These are phyloP conservation scores for Luffia ferchaultella DNA, from an alignment of 2,888 invertebrate species.

Conservation along the genomic window DNA sequence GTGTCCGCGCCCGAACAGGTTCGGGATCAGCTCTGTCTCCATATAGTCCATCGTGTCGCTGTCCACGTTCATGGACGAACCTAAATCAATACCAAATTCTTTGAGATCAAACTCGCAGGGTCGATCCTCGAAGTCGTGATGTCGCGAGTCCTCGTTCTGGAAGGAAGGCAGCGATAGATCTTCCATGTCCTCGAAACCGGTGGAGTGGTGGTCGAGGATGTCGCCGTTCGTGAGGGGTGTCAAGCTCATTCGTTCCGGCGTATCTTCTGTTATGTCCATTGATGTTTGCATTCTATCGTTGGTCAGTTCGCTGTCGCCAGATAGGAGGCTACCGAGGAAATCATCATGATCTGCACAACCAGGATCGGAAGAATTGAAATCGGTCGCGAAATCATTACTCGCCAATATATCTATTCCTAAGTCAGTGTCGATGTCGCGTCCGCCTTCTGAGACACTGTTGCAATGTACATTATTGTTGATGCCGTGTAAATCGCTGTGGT, in stretches of 20 bases:
- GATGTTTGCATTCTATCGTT: conserved; percentile 34
- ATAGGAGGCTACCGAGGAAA: conserved; percentile 44
- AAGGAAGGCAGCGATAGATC: conserved; percentile 51
- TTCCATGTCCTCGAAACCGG: conserved; percentile 52
- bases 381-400: conserved; percentile 36
- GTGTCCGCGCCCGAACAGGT: conserved; percentile 54
- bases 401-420: conserved; percentile 34
- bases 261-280: conserved; percentile 46
- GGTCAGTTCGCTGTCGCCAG: conserved; percentile 30
- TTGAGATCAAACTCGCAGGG: conserved; percentile 62
- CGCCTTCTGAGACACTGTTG: not conserved
- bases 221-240: conserved; percentile 48
- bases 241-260: conserved; percentile 40
- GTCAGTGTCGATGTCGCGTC: conserved; percentile 33
- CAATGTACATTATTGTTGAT: conserved; percentile 18
- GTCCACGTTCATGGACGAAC: conserved; percentile 62
- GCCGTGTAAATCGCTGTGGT: conserved; percentile 39
- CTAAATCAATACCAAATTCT: conserved; percentile 71
- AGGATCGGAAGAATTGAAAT: conserved; percentile 37
- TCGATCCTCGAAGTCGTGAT: conserved; percentile 31
- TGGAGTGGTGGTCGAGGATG: conserved; percentile 41
- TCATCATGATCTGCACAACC: conserved; percentile 41
- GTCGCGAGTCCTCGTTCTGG: conserved; percentile 44
- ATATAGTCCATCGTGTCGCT: conserved; percentile 59
- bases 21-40: conserved; percentile 51